Base-by-base conservation (phyloP, 2,113 vertebrate species). In the Perognathus longimembris region DNA sequence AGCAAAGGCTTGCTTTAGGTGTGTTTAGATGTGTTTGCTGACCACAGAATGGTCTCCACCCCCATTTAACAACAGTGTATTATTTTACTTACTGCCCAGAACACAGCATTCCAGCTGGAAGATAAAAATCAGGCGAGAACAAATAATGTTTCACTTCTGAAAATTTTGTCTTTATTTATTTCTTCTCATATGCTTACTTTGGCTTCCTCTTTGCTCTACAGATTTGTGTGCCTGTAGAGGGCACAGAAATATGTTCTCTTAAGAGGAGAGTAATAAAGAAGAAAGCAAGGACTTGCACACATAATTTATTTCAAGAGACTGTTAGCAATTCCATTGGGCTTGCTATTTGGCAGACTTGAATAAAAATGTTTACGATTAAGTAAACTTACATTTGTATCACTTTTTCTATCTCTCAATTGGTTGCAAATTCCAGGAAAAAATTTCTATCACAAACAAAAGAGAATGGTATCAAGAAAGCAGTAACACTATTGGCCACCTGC, bases 351-450 rank as follows among this genome's bases (percentile, higher is more conserved):
- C 45, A 42, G 21, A n/a, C 6, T 9, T 38, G 38, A 90, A n/a
- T n/a, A n/a, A n/a, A n/a, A 79, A 89, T 63, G 7, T 85, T 75
- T 34, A 80, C 54, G 28, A 63, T 70, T 88, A 80, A 92, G 54
- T 81, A 64, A 64, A 76, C 3, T 81, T 71, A 59, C 3, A n/a
- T 22, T 82, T 42, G 28, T 1, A 22, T 77, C 6, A 28, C 34
- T 77, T 86, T 38, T 34, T 79, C 26, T 57, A 11, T 76, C 28
- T 79, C 24, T 88, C 54, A 83, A 38, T 18, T 73, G 57, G 40
- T 77, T 82, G 63, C 42, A 54, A 88, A 78, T 59, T 90, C 42
- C 57, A 57, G 22, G 84, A 85, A 70, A 61, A 75, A 38, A 42
- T 30, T 28, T 81, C 8, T 12, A 73, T 71, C 20, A 71, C 70